A percentile compares a stretch with the other conserved stretches of the same genome.
Evolutionary conservation across 2,113 vertebrate species (phyloP).

Genomic region (Notothenia rossii): DNA sequence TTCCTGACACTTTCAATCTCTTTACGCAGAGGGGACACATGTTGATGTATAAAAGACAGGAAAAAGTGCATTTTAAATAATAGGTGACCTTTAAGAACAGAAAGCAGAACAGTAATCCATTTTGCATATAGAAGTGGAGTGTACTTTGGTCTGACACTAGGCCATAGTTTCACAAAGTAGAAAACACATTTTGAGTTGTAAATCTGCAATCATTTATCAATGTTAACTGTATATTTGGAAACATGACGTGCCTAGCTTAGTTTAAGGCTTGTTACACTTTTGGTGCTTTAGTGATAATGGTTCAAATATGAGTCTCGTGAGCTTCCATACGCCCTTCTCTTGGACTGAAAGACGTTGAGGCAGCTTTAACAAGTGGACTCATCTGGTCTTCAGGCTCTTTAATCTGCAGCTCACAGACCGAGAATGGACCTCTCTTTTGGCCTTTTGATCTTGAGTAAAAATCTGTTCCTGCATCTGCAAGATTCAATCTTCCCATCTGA

Average conservation of each 20-base stretch:
- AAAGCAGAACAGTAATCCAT: too few relatives aligned
- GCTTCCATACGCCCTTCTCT: constrained; percentile 31
- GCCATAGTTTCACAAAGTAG: background rate
- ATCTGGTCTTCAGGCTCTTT: constrained; percentile 58
- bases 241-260: background rate
- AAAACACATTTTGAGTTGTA: background rate
- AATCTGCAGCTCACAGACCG: constrained; percentile 68
- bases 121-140: too few relatives aligned
- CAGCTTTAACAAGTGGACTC: constrained; percentile 6
- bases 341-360: constrained; percentile 32
- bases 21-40: too few relatives aligned
- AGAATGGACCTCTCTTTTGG: constrained; percentile 8
- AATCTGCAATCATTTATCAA: background rate
- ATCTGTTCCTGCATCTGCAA: background rate
- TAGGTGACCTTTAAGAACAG: too few relatives aligned
- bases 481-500: constrained; percentile 50
- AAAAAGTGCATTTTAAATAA: too few relatives aligned
- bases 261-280: background rate
- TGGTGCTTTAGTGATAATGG: constrained; percentile 34
- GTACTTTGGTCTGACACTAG: background rate
- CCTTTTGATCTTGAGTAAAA: constrained; percentile 15
- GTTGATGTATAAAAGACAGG: too few relatives aligned
- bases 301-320: constrained; percentile 72
- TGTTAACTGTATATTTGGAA: background rate
- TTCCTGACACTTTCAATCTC: too few relatives aligned